A percentile compares a stretch with the other conserved stretches of the same genome.
These are phyloP conservation scores for Helarctos malayanus DNA, from an alignment of 2,797 vertebrate species.

Conservation along the genomic window DNA sequence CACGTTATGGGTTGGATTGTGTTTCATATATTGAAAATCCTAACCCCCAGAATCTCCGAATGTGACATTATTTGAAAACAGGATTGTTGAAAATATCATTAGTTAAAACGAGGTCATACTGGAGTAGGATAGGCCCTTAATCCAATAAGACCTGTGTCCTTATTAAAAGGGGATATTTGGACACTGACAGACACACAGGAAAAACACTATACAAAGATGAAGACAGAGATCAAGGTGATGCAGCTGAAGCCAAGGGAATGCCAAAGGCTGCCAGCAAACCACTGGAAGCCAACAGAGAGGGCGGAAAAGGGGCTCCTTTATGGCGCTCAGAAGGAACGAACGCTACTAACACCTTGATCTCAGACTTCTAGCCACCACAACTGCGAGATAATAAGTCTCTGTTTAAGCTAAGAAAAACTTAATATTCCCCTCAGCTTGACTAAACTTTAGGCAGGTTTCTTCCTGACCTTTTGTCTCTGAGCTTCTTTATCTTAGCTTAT, in stretches of 20 bases:
- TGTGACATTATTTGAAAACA: neutral
- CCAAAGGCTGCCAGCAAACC: neutral
- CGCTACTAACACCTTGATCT: neutral
- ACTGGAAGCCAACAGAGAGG: neutral
- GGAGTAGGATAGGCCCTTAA: neutral
- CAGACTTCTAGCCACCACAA: neutral
- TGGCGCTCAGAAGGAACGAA: neutral
- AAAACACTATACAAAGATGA: neutral
- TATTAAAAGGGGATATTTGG: neutral
- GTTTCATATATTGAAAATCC: neutral
- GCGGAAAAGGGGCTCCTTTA: neutral
- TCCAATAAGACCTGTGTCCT: neutral
- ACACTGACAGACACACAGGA: neutral
- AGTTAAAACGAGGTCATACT: neutral
- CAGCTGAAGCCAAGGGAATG: neutral
- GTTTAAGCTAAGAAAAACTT: neutral
- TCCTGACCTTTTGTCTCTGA: neutral
- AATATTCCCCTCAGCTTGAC: neutral
- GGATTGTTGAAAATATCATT: neutral
- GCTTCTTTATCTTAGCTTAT: neutral
- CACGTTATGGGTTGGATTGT: neutral
- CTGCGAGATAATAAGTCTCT: neutral
- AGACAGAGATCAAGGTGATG: neutral
- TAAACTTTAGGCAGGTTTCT: neutral
- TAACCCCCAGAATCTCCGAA: neutral